A percentile compares a stretch with the other conserved stretches of the same genome.
Conservation (phyloP, 2,113 vertebrate species). For the Choloepus hoffmanni region DNA sequence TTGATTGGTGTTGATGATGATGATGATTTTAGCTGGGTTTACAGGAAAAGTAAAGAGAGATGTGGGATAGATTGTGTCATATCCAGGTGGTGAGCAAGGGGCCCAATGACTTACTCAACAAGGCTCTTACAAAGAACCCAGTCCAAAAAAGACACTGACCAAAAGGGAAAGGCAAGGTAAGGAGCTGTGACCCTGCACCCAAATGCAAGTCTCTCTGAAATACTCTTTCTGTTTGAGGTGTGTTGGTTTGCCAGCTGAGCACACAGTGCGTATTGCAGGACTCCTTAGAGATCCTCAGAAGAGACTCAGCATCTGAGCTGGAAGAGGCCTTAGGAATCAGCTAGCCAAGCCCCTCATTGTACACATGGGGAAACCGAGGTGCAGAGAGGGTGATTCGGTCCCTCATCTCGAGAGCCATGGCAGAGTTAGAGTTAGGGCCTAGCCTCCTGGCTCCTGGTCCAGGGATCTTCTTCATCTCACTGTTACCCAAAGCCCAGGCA, state of each 20-base stretch:
- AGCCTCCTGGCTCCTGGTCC: background rate
- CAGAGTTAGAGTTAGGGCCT: background rate
- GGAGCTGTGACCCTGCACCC: background rate
- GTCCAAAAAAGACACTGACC: background rate
- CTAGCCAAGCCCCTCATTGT: background rate
- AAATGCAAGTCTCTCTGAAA: background rate
- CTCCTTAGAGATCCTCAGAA: background rate
- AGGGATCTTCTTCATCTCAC: background rate
- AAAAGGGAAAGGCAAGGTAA: background rate
- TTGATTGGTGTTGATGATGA: background rate
- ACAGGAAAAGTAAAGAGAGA: background rate
- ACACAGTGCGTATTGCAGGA: background rate
- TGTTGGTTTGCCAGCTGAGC: background rate
- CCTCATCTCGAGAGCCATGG: rapidly evolving
- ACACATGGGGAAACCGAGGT: background rate
- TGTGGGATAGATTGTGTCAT: background rate
- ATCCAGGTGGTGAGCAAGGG: background rate
- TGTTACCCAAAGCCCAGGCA: background rate
- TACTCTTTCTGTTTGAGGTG: background rate
- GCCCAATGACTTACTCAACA: background rate
- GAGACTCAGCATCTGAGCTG: background rate
- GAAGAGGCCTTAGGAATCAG: background rate
- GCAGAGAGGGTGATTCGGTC: background rate
- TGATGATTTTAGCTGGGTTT: background rate
- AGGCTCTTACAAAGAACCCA: background rate